Evolutionary conservation across 2,888 invertebrate genomes (phyloP).

Genomic region (Idaea aversata): DNA sequence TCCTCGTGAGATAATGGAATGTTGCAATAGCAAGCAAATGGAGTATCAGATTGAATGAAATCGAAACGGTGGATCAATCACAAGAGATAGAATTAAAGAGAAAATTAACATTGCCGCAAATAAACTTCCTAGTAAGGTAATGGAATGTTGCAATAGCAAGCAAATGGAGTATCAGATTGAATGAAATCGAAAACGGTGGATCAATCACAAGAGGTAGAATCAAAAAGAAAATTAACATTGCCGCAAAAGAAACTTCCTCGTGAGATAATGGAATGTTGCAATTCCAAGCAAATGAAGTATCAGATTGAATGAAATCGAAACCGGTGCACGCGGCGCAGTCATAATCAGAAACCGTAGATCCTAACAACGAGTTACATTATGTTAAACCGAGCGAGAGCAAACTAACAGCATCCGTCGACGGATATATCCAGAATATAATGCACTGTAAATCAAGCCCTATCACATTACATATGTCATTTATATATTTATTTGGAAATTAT

Average conservation of each 20-base stretch:
- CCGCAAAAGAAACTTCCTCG: background rate
- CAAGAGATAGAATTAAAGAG: slow-evolving; percentile 10
- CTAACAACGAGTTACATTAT: slow-evolving; percentile 65
- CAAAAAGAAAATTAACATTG: background rate
- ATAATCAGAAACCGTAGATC: slow-evolving; percentile 43
- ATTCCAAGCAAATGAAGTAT: slow-evolving; percentile 6
- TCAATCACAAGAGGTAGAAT: no score
- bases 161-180: slow-evolving; percentile 5
- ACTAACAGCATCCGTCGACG: slow-evolving; percentile 55
- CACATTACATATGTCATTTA: no score
- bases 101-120: slow-evolving; percentile 13
- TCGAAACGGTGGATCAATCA: slow-evolving; percentile 12
- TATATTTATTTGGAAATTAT: no score
- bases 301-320: background rate
- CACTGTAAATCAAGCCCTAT: background rate
- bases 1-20: slow-evolving; percentile 9
- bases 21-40: slow-evolving; percentile 9
- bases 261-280: slow-evolving; percentile 11
- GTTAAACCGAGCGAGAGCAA: slow-evolving; percentile 29
- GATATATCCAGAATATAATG: slow-evolving; percentile 4
- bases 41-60: slow-evolving; percentile 3
- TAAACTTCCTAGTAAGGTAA: slow-evolving; percentile 5
- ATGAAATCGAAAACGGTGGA: slow-evolving; percentile 5
- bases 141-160: slow-evolving; percentile 8
- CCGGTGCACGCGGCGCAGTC: slow-evolving; percentile 23